Percentiles rank a stretch among this genome's conserved stretches.
Conservation (phyloP, 2,797 vertebrate genomes). For the Sebastes matsubarae region DNA sequence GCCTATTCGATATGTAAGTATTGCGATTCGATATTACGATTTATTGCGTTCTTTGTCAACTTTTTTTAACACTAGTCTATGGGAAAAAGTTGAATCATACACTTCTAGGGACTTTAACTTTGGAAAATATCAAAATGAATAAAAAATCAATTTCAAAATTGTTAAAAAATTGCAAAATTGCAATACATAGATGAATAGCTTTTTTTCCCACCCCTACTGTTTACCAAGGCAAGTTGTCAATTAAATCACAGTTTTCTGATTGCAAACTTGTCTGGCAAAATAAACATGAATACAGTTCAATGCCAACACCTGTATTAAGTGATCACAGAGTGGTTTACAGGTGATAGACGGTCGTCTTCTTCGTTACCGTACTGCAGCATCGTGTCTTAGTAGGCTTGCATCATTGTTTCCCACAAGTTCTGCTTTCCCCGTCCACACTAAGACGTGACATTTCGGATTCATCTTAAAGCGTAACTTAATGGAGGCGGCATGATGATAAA, state of each 20-base stretch:
- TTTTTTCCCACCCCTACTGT: neutral
- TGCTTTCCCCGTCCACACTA: neutral
- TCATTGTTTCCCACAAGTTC: slow-evolving; percentile 18
- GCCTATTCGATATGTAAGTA: no score
- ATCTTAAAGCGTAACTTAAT: neutral
- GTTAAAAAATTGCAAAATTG: no score
- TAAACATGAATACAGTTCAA: neutral
- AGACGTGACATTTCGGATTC: slow-evolving; percentile 5
- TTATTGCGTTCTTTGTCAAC: no score
- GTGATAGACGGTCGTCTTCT: neutral
- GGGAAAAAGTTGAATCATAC: no score
- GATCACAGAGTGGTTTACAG: neutral
- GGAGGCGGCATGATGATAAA: neutral
- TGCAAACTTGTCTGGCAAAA: neutral
- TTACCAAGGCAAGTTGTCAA: neutral
- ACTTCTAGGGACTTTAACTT: no score
- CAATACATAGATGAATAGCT: no score
- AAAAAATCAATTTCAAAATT: no score
- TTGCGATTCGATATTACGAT: no score
- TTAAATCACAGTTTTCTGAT: neutral
- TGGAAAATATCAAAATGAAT: no score
- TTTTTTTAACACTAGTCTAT: no score
- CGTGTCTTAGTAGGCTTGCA: neutral
- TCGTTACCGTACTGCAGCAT: neutral
- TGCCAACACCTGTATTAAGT: neutral